A percentile compares a stretch with the other conserved stretches of the same genome.
These are phyloP conservation scores for Zaprionus ghesquierei DNA, from an alignment of 1,140 invertebrate species.

Conservation along the genomic window DNA sequence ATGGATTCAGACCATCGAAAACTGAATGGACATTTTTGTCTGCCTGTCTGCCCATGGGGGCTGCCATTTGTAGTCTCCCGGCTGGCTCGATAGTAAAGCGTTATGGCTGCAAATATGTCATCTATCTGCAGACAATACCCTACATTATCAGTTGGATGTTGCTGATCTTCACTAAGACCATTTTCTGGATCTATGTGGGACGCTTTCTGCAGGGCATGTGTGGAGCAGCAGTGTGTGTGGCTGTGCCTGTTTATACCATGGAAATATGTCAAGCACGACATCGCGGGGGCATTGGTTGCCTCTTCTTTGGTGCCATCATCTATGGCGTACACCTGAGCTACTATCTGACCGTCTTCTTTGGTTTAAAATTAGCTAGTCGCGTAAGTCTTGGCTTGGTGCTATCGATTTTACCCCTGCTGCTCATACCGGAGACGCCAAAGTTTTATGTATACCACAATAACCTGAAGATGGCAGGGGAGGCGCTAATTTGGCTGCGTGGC, in stretches of 20 bases:
- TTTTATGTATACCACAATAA: constrained; percentile 83
- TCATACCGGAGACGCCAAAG: constrained; percentile 88
- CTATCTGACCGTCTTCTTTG: constrained; percentile 81
- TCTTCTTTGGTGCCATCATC: constrained; percentile 86
- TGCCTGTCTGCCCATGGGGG: constrained; percentile 68
- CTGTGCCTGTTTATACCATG: constrained; percentile 87
- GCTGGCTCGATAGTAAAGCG: constrained; percentile 86
- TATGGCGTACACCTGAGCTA: constrained; percentile 86
- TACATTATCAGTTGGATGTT: constrained; percentile 87
- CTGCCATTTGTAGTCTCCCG: constrained; percentile 84
- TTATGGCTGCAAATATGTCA: constrained; percentile 87
- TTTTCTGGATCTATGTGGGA: constrained; percentile 86
- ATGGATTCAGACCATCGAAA: constrained; percentile 54
- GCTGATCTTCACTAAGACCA: constrained; percentile 85
- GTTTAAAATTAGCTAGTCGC: constrained; percentile 71
- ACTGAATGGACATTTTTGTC: constrained; percentile 40
- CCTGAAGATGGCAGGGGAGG: constrained; percentile 85
- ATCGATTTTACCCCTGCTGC: constrained; percentile 84
- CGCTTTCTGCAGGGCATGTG: constrained; percentile 87
- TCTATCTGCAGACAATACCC: constrained; percentile 86
- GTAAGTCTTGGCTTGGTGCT: constrained; percentile 84
- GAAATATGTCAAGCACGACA: constrained; percentile 88
- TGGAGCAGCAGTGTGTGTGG: constrained; percentile 87
- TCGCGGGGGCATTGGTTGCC: constrained; percentile 87
- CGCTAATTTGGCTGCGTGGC: constrained; percentile 87